Evolutionary conservation across 2,888 invertebrate genomes (phyloP).

Genomic region (Unio pictorum): DNA sequence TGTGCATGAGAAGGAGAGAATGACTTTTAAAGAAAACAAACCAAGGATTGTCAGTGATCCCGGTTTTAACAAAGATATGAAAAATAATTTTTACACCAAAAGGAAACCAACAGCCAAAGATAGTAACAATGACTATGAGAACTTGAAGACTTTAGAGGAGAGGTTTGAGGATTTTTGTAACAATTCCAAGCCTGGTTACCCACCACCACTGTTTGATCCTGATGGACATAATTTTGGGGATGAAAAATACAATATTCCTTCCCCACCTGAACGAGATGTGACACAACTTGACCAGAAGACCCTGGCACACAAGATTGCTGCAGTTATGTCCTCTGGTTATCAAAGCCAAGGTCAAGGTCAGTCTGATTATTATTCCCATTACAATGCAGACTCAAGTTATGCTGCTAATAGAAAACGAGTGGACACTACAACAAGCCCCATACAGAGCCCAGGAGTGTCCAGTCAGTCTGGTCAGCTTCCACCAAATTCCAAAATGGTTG

Average conservation of each 20-base stretch:
- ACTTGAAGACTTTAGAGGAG: conserved; percentile 31
- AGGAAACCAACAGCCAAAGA: conserved; percentile 22
- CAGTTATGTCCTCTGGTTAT: conserved; percentile 31
- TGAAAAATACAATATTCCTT: conserved; percentile 79
- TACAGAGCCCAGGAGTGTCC: conserved; percentile 23
- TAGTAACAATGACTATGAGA: conserved; percentile 27
- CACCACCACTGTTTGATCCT: conserved; percentile 75
- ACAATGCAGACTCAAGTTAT: conserved; percentile 14
- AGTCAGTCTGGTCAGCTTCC: conserved; percentile 27
- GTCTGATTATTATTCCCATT: conserved; percentile 10
- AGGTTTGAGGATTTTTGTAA: conserved; percentile 52
- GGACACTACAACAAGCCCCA: conserved; percentile 36
- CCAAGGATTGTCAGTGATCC: conserved; percentile 58
- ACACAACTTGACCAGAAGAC: conserved; percentile 43
- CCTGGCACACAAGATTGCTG: conserved; percentile 42
- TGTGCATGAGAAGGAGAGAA: conserved; percentile 32
- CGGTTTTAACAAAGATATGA: conserved; percentile 51
- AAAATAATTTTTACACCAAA: conserved; percentile 32
- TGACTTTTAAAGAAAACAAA: conserved; percentile 46
- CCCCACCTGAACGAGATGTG: conserved; percentile 80
- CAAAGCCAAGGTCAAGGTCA: conserved; percentile 7
- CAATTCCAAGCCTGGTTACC: conserved; percentile 60
- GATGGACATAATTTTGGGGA: conserved; percentile 77
- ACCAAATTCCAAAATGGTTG: conserved; percentile 24
- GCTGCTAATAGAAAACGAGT: conserved; percentile 12